These are phyloP conservation scores for Bos taurus DNA, from an alignment of 2,113 vertebrate genomes.

Conservation along the genomic window ARS-UCD2.0 NC_037336.1:70962001-70962500, in stretches of 20 bases:
- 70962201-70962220: not conserved
- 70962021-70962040: not conserved
- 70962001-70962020: not conserved
- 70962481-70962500: not conserved
- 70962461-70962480: not conserved
- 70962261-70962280: not conserved
- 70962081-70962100: not conserved
- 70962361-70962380: not conserved
- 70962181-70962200: not conserved
- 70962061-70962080: not conserved
- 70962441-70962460: not conserved
- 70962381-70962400: not conserved
- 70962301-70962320: not conserved
- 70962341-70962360: not conserved
- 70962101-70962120: not conserved
- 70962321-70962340: not conserved
- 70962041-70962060: not conserved
- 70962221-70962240: not conserved
- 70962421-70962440: not conserved
- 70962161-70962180: not conserved
- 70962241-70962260: not conserved
- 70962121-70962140: no score
- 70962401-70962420: not conserved
- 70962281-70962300: not conserved
- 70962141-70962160: not conserved